Percentiles rank a stretch among this genome's conserved stretches.
Evolutionary conservation across 2,888 invertebrate genomes (phyloP).

Genomic region (Merodon equestris): DNA sequence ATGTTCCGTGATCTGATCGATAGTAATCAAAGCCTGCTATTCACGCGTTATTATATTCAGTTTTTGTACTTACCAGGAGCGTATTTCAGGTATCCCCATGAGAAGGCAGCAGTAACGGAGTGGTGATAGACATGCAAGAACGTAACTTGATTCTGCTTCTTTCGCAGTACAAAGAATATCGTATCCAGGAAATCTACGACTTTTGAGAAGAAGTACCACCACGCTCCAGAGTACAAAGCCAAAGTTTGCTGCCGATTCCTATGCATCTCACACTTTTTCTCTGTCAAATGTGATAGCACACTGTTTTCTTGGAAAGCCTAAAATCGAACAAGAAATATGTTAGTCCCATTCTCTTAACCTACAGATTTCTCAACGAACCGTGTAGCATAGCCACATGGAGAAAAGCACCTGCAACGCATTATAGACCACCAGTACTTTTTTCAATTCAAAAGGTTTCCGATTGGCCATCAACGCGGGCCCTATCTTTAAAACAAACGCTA

Average conservation of each 20-base stretch:
- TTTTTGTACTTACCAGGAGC: conserved; percentile 82
- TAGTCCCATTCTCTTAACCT: not conserved
- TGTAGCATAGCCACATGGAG: conserved; percentile 84
- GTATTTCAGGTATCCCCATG: conserved; percentile 89
- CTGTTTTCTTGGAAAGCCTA: conserved; percentile 75
- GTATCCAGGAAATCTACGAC: conserved; percentile 88
- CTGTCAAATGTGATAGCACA: conserved; percentile 74
- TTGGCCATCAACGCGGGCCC: conserved; percentile 89
- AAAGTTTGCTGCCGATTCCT: conserved; percentile 79
- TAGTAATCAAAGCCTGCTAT: conserved; percentile 1
- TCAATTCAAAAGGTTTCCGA: conserved; percentile 85
- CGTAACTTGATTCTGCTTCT: conserved; percentile 92
- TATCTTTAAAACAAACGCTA: conserved; percentile 86
- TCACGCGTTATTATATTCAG: not conserved
- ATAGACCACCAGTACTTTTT: conserved; percentile 86
- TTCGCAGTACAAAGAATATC: conserved; percentile 92
- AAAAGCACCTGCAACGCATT: conserved; percentile 93
- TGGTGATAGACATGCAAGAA: conserved; percentile 95
- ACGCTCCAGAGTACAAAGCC: conserved; percentile 81
- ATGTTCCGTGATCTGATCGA: too few relatives aligned
- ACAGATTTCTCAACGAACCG: conserved; percentile 71
- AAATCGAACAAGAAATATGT: not conserved
- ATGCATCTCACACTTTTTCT: conserved; percentile 75
- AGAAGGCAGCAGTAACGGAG: conserved; percentile 87
- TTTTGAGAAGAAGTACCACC: conserved; percentile 91